A percentile compares a stretch with the other conserved stretches of the same genome.
phyloP scores from a whole-genome alignment of 2,888 invertebrate species.

The Caenorhabditis angaria region DNA sequence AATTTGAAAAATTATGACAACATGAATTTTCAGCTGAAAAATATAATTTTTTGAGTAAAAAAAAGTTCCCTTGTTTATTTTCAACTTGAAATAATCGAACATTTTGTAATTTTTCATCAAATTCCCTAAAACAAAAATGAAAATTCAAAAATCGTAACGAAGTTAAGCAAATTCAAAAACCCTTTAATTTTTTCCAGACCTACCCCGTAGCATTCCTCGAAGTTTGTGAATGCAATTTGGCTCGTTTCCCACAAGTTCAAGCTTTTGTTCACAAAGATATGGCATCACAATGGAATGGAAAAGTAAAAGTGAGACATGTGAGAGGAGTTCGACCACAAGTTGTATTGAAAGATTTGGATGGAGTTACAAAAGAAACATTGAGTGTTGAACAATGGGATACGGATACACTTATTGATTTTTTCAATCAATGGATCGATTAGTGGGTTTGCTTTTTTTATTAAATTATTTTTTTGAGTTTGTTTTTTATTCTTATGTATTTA shows the following conservation, averaged over 20 bases:
- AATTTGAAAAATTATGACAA: no score
- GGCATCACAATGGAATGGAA: conserved; percentile 87
- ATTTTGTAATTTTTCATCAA: no score
- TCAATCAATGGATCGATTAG: conserved; percentile 82
- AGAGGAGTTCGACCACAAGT: conserved; percentile 93
- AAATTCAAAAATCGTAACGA: no score
- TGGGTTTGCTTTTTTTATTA: not conserved
- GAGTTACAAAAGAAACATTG: conserved; percentile 76
- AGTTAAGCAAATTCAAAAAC: no score
- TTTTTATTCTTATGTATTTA: no score
- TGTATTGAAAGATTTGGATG: conserved; percentile 76
- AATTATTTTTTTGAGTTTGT: not conserved
- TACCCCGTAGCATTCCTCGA: conserved; percentile 91
- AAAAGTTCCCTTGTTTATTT: no score
- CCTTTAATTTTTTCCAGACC: conserved; percentile 74
- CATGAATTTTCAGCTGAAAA: no score
- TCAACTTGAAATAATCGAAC: no score
- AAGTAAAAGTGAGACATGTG: conserved; percentile 81
- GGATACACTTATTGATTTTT: conserved; percentile 94
- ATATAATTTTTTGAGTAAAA: no score
- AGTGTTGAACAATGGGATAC: conserved; percentile 99
- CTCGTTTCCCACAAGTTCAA: conserved; percentile 76
- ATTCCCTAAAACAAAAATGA: no score
- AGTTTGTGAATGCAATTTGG: conserved; percentile 98
- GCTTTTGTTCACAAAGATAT: conserved; percentile 94